Base-by-base conservation (phyloP, 2,888 invertebrate genomes). In the Pelosia muscerda region DNA sequence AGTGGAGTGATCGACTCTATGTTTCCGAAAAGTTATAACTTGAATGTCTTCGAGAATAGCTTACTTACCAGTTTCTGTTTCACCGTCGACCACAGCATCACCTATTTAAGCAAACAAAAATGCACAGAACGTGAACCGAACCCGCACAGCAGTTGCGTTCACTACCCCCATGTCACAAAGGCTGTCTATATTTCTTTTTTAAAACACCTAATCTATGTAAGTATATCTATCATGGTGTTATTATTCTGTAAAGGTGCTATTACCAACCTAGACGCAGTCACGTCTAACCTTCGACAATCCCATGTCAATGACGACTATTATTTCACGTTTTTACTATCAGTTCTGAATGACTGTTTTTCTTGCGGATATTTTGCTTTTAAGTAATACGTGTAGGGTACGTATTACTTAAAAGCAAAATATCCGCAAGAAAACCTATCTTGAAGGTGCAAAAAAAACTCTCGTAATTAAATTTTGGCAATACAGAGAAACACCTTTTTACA, bases 261-360 rank as follows among this genome's bases (percentile, higher is more conserved):
- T 67, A 56, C 70, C 59, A 25, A 76, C 74, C 76, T 76, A 74
- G 63, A 2, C 4, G 55, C 22, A 22, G 38, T 34, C 71, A 73
- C 68, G 68, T 67, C 53, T 59, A 72, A 72, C 69, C 70, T 70
- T 55, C 26, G 15, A 8, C 42, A 23, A 11, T 22, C 31, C 72
- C 69, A 79, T 72, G 75, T 69, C 78, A 78, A 78, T 75, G 77
- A 64, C 77, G 60, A 67, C 19, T 71, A 66, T 72, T 68, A 63
- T 75, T 71, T 68, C 26, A 55, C 22, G 42, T 38, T 66, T 67
- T 68, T 77, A 64, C 71, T 71, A 63, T 31, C 26, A 63, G 65
- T 58, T 55, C 22, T 63, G 34, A 54, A 54, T 53, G 11, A 2
- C 19, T n/a, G 25, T 25, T 57, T 60, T 60, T 42, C 60, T 42